Base-by-base conservation (phyloP, 1,140 invertebrate species). In the Sinonovacula constricta region DNA sequence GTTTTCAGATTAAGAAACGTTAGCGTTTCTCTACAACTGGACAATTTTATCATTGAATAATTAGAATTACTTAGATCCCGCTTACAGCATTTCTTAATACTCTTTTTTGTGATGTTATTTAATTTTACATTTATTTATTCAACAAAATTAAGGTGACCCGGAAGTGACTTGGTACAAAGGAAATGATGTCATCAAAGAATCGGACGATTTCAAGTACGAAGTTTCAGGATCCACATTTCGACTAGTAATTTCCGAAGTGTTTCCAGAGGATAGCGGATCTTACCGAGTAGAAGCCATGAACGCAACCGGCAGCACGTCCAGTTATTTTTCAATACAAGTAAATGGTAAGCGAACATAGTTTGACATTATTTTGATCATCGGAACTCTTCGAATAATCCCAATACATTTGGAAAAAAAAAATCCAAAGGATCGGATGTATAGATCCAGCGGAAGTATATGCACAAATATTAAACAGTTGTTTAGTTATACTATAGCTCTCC, bases 151-250 rank as follows among this genome's bases (percentile, higher is more conserved):
- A 88, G 86, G 86, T 54, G 83, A 84, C 81, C 97, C 97, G 89
- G 97, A 98, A 88, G 96, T 98, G 1, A 93, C 97, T 57, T 99
- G 97, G 98, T 92, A 98, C 54, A 97, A 98, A 91, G 97, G 98
- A 88, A 97, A 98, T 90, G 98, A 98, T 90, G 96, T 98, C 90
- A 98, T 99, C 84, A 98, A 97, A 91, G 95, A 97, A 0, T 97
- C 95, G 88, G 98, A 98, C 92, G 97, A 99, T 92, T 99, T 99
- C 93, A 94, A 96, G 88, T 98, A 98, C 88, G 94, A 95, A 26
- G 96, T 94, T 86, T 95, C 96, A 88, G 97, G 96, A 0, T 97
- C 98, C 89, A 95, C 95, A 72, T 96, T 97, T 75, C 96, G 96
- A 87, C 91, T 99, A 75, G 93, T 95, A 80, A 98, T 99, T 77